A percentile compares a stretch with the other conserved stretches of the same genome.
These are phyloP conservation scores for Notospermus geniculatus DNA, from an alignment of 1,140 invertebrate species.

Conservation along the genomic window DNA sequence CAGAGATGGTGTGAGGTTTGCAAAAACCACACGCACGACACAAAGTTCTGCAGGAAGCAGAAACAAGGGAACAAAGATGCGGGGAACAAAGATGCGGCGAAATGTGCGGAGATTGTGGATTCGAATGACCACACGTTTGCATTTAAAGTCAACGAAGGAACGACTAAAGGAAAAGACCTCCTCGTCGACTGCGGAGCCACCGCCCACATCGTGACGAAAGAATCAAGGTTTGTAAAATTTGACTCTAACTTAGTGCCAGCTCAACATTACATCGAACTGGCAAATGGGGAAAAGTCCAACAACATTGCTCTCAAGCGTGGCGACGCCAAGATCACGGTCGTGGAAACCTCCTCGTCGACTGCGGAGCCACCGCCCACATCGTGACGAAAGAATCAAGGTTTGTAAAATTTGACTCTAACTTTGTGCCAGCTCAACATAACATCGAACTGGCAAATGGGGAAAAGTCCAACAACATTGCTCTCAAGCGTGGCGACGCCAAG, in stretches of 20 bases:
- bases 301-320: constrained; percentile 9
- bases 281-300: constrained; percentile 9
- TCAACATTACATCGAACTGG: constrained; percentile 18
- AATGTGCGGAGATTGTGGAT: no score
- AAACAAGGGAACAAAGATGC: no score
- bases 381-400: constrained; percentile 19
- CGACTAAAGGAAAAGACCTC: not conserved
- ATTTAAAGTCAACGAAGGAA: constrained; percentile 3
- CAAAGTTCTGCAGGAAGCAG: no score
- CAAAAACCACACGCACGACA: no score
- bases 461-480: constrained; percentile 4
- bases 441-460: constrained; percentile 19
- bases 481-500: constrained; percentile 9
- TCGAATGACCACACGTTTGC: no score
- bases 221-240: constrained; percentile 19
- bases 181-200: constrained; percentile 22
- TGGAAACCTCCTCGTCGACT: constrained; percentile 16
- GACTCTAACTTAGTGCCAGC: constrained; percentile 9
- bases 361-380: constrained; percentile 21
- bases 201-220: constrained; percentile 17
- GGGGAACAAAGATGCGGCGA: no score
- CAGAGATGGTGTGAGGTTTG: no score
- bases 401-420: constrained; percentile 12
- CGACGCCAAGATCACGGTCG: constrained; percentile 7
- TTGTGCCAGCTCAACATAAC: constrained; percentile 9